Conservation (phyloP, 2,888 invertebrate genomes). For the Drosophila kokeensis region DNA sequence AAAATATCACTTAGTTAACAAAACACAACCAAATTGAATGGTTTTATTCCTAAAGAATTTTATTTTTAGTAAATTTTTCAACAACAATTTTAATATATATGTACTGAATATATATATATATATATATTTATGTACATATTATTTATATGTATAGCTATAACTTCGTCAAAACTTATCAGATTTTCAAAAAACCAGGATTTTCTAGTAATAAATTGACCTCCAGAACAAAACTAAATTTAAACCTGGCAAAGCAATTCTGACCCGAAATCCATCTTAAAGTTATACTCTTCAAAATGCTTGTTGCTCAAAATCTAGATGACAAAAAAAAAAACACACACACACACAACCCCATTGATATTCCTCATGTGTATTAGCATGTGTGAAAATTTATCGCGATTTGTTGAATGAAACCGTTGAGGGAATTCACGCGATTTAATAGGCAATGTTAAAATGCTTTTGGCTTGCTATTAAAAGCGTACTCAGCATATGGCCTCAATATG, state of each 20-base stretch:
- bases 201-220: neutral
- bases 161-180: neutral
- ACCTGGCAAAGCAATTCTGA: neutral
- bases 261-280: neutral
- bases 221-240: neutral
- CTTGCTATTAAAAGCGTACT: slow-evolving; percentile 25
- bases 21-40: neutral
- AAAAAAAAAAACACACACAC: neutral
- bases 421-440: slow-evolving; percentile 1
- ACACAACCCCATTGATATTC: neutral
- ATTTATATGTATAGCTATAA: neutral
- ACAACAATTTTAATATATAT: neutral
- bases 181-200: neutral
- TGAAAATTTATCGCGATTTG: neutral
- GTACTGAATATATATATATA: too few species aligned
- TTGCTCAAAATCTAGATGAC: neutral
- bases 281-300: neutral
- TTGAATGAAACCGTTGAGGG: neutral
- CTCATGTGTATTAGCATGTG: neutral
- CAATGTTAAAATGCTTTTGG: slow-evolving; percentile 14
- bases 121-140: neutral
- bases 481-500: slow-evolving; percentile 26
- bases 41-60: neutral
- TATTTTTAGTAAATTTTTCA: neutral
- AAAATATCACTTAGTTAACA: neutral